Evolutionary conservation across 1,140 invertebrate species (phyloP).

Genomic region (Pseudomyrmex pallidus): DNA sequence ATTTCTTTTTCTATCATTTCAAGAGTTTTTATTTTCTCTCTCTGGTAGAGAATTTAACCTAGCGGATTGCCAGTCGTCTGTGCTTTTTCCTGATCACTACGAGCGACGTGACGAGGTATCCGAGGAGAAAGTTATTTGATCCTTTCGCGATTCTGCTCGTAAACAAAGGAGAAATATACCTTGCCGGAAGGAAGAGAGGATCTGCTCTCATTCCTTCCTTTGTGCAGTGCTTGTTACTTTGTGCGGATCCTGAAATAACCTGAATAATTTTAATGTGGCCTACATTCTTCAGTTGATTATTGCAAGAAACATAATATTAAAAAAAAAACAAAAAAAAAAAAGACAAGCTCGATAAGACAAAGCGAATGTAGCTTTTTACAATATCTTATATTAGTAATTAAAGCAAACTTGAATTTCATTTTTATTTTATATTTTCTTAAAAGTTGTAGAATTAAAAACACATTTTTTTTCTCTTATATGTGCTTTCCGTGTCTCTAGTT

Average conservation of each 20-base stretch:
- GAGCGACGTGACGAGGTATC: constrained; percentile 43
- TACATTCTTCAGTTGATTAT: constrained; percentile 18
- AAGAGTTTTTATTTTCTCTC: constrained; percentile 23
- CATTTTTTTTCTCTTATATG: neutral
- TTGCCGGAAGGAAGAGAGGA: neutral
- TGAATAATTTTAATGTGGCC: constrained; percentile 31
- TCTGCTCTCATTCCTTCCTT: constrained; percentile 24
- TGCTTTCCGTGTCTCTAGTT: constrained; percentile 16
- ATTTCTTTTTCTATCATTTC: neutral
- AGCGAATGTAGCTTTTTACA: neutral
- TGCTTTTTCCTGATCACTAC: constrained; percentile 47
- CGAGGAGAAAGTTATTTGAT: constrained; percentile 60
- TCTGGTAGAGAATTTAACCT: constrained; percentile 8
- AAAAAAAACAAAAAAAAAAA: neutral
- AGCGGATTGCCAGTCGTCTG: constrained; percentile 8
- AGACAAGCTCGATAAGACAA: neutral
- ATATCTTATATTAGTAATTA: neutral
- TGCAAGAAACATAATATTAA: neutral
- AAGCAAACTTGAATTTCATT: neutral
- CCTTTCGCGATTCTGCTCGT: constrained; percentile 37
- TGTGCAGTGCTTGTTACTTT: constrained; percentile 10
- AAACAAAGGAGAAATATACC: constrained; percentile 39
- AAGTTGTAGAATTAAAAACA: neutral
- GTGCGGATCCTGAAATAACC: constrained; percentile 32
- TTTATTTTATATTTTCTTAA: neutral